Evolutionary conservation across 2,797 vertebrate species (phyloP).

Genomic region (Myotis myotis): DNA sequence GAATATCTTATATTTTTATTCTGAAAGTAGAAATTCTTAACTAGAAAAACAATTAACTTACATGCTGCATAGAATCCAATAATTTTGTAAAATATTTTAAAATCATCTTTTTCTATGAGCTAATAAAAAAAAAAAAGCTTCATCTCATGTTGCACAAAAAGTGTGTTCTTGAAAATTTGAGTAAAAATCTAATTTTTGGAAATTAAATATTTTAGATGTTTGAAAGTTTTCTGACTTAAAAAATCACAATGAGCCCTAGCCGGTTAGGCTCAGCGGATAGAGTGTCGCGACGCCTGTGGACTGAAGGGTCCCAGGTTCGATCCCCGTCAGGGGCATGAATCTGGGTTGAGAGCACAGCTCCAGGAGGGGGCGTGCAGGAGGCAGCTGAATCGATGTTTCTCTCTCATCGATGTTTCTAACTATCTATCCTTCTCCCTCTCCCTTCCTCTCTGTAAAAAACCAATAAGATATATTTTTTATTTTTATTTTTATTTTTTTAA

Average conservation of each 20-base stretch:
- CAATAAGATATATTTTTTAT: not conserved
- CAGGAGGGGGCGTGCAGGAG: no score
- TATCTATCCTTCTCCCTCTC: no score
- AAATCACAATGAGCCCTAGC: not conserved
- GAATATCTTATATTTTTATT: conserved; percentile 3
- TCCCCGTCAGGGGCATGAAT: no score
- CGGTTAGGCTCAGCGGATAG: no score
- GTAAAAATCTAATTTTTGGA: not conserved
- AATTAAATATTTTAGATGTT: conserved; percentile 29
- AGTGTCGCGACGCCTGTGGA: no score
- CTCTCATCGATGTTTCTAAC: no score
- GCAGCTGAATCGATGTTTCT: no score
- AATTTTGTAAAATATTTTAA: not conserved
- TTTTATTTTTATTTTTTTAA: no score
- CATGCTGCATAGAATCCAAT: not conserved
- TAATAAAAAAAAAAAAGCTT: not conserved
- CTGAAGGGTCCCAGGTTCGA: no score
- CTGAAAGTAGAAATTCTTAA: not conserved
- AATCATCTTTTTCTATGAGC: not conserved
- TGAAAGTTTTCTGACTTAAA: not conserved
- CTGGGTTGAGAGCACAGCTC: no score
- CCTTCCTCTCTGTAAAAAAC: no score
- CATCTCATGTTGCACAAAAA: not conserved
- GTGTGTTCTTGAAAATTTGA: not conserved
- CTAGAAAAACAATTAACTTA: not conserved